A percentile compares a stretch with the other conserved stretches of the same genome.
Evolutionary conservation across 2,888 invertebrate genomes (phyloP).

Genomic region (Dryococelus australis): DNA sequence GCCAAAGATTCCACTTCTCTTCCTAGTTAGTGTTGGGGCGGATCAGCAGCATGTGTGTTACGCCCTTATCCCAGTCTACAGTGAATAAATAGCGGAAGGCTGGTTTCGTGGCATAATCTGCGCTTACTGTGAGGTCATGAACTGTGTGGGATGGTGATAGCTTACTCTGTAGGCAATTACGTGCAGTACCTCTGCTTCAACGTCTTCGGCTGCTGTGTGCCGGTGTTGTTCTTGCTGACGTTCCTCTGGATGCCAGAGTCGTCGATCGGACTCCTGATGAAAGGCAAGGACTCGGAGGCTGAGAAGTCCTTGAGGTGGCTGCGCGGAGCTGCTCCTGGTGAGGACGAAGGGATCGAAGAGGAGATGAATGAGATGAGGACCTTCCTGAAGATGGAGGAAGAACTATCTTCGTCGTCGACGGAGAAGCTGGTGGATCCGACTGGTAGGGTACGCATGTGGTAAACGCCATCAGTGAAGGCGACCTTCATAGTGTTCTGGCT

Average conservation of each 20-base stretch:
- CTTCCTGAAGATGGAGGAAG: neutral
- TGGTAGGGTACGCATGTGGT: neutral
- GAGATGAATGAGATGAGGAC: neutral
- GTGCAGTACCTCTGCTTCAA: constrained; percentile 68
- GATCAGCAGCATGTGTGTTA: neutral
- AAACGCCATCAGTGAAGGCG: neutral
- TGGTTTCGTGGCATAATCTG: neutral
- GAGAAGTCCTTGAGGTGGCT: constrained; percentile 69
- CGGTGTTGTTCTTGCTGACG: constrained; percentile 66
- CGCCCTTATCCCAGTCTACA: neutral
- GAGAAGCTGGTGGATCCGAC: neutral
- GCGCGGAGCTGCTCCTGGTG: constrained; percentile 68
- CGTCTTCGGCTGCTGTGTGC: constrained; percentile 69
- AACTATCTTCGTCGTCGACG: neutral
- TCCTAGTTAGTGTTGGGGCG: constrained; percentile 3
- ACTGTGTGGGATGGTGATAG: constrained; percentile 67
- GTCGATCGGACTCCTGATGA: constrained; percentile 71
- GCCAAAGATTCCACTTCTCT: constrained; percentile 1
- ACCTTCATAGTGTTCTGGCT: neutral
- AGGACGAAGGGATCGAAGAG: constrained; percentile 62
- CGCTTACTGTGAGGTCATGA: neutral
- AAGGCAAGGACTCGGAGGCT: constrained; percentile 69
- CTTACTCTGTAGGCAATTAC: constrained; percentile 76
- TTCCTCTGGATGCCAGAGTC: constrained; percentile 83
- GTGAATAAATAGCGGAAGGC: neutral